Percentiles rank a stretch among this genome's conserved stretches.
phyloP scores from a whole-genome alignment of 1,140 invertebrate genomes.

The Diorhabda elongata region DNA sequence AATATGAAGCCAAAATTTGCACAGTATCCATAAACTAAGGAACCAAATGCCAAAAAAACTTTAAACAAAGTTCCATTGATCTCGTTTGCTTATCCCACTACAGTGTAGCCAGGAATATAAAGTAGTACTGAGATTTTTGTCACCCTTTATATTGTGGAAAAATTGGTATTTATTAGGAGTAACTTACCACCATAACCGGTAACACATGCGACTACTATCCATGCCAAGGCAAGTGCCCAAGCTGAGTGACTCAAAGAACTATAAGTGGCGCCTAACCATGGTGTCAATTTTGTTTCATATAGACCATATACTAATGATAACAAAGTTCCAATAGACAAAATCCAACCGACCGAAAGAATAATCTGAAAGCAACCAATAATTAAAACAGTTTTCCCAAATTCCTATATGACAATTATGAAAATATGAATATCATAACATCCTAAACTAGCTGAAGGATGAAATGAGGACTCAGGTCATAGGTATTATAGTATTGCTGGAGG shows the following conservation, averaged over 20 bases:
- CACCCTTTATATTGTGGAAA: not conserved
- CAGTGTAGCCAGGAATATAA: no score
- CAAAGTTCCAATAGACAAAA: slow-evolving; percentile 58
- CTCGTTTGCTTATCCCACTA: no score
- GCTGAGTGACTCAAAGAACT: slow-evolving; percentile 77
- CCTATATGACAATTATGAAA: no score
- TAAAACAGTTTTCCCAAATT: slow-evolving; percentile 2
- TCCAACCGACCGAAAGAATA: slow-evolving; percentile 66
- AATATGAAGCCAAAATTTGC: no score
- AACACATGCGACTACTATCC: slow-evolving; percentile 85
- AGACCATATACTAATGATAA: slow-evolving; percentile 72
- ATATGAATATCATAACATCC: no score
- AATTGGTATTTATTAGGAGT: slow-evolving; percentile 7
- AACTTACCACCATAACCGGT: slow-evolving; percentile 76
- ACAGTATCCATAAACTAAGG: no score
- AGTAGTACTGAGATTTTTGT: no score
- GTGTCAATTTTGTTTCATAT: slow-evolving; percentile 65
- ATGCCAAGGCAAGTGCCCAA: slow-evolving; percentile 77
- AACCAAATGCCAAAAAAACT: no score
- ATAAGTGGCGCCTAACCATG: slow-evolving; percentile 70
- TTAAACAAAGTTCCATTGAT: no score
- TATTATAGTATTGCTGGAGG: no score
- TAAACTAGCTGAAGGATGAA: no score
- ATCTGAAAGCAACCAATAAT: slow-evolving; percentile 47
- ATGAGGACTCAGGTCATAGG: no score